Evolutionary conservation across 30 jellyfish, hydroid and myxozoan species (phyloP).

Genomic region (Turritopsis rubra): DNA sequence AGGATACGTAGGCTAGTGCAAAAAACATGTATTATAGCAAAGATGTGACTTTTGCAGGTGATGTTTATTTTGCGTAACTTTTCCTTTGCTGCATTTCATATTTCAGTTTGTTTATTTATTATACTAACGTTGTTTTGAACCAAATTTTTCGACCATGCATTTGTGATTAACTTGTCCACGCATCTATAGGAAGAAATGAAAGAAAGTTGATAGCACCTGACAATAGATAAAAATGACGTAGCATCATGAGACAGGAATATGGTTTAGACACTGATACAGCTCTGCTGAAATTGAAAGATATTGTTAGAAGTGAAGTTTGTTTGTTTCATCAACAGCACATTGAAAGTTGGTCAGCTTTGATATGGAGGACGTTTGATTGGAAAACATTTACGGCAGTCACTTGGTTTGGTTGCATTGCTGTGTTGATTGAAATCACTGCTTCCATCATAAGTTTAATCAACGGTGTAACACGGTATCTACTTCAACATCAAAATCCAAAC

Average conservation of each 20-base stretch:
- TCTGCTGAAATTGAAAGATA: conserved; percentile 5
- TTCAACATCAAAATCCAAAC: neutral
- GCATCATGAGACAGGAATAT: neutral
- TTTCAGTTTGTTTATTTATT: no score
- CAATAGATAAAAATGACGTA: neutral
- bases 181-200: neutral
- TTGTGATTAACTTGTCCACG: no score
- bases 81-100: no score
- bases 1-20: no score
- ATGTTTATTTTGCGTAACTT: no score
- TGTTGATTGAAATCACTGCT: neutral
- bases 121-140: no score
- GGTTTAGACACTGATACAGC: conserved; percentile 29
- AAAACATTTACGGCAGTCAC: neutral
- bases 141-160: no score
- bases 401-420: conserved; percentile 18
- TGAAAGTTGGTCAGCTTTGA: neutral
- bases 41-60: no score
- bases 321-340: conserved; percentile 1
- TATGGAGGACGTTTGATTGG: conserved; percentile 7
- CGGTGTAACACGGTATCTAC: neutral
- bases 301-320: neutral
- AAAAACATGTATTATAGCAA: no score
- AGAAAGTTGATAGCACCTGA: neutral
- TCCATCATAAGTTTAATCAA: neutral